Percentiles rank a stretch among this genome's conserved stretches.
Conservation (phyloP, 2,113 vertebrate species). For the Triplophysa siluroides region DNA sequence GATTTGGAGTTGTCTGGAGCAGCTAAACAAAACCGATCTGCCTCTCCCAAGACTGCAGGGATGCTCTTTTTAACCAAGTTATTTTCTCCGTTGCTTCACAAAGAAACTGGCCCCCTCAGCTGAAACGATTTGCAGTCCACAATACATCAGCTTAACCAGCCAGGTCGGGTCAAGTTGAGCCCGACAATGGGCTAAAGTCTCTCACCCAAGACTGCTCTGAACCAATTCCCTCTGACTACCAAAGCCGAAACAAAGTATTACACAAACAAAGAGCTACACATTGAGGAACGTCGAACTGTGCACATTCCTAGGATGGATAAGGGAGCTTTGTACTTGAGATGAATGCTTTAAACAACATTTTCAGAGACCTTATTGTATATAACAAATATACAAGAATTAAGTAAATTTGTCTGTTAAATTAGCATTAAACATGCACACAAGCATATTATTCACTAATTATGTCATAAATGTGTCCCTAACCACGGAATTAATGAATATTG, state of each 20-base stretch:
- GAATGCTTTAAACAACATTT: not conserved
- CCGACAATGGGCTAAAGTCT: conserved; percentile 80
- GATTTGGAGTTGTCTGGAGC: conserved; percentile 55
- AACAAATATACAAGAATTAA: not conserved
- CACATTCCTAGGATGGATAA: conserved; percentile 28
- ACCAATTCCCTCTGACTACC: conserved; percentile 59
- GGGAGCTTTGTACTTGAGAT: conserved; percentile 1
- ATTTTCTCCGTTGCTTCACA: conserved; percentile 72
- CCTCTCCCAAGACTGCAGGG: conserved; percentile 72
- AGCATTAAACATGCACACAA: not conserved
- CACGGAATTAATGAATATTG: not conserved
- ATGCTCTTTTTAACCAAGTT: conserved; percentile 73
- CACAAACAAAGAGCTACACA: conserved; percentile 54
- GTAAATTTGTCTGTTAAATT: conserved; percentile 6
- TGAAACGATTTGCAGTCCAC: conserved; percentile 79
- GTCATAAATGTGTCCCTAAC: not conserved
- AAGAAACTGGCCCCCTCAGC: conserved; percentile 74
- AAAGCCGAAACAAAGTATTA: conserved; percentile 49
- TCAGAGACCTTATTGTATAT: not conserved
- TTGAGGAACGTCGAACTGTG: conserved; percentile 11
- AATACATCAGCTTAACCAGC: conserved; percentile 82
- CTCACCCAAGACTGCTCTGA: conserved; percentile 74
- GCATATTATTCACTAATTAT: not conserved
- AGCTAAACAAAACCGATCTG: conserved; percentile 74
- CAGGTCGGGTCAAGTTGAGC: conserved; percentile 83